Base-by-base conservation (phyloP, 2,797 vertebrate genomes). In the Ataeniobius toweri region DNA sequence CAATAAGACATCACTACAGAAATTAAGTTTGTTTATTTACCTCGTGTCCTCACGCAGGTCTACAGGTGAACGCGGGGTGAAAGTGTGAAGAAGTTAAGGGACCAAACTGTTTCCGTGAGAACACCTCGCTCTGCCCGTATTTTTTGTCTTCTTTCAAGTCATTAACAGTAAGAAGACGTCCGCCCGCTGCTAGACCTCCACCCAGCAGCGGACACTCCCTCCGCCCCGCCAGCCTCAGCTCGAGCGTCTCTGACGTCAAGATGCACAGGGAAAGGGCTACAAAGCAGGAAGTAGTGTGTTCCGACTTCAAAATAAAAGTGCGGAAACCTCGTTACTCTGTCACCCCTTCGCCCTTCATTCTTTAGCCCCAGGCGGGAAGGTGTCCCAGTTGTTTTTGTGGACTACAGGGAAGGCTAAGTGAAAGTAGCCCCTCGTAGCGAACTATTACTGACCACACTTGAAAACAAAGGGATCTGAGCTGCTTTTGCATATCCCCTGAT, bases 1-100 rank as follows among this genome's bases (percentile, higher is more conserved):
- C n/a, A 71, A 18, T 3, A 1, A 56, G 5, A 71, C 6, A 55
- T 59, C 8, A 2, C 31, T 28, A 20, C 2, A 28, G 26, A 67
- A 9, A 10, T 56, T 46, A 77, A 69, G 74, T 77, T 73, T 41
- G 24, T 14, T 74, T 67, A 2, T 50, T 89, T 93, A 93, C 93
- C 92, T 93, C 78, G 75, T 0, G 86, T 87, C 73, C 77, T 91
- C 83, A 89, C 73, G 76, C 75, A 71, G 86, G 85, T 91, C 91
- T 91, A 50, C 83, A 84, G 88, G 70, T 80, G 51, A 61, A 55
- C 61, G 59, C 59, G 14, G 58, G 74, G 36, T 75, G 86, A 72
- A 83, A 79, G 75, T 48, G 61, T 76, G 74, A 83, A 81, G 51
- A 88, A 78, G 79, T 83, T 59, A 56, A 28, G 75, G 70, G 81